phyloP scores from a whole-genome alignment of 2,113 vertebrate species.

The Odontesthes bonariensis region DNA sequence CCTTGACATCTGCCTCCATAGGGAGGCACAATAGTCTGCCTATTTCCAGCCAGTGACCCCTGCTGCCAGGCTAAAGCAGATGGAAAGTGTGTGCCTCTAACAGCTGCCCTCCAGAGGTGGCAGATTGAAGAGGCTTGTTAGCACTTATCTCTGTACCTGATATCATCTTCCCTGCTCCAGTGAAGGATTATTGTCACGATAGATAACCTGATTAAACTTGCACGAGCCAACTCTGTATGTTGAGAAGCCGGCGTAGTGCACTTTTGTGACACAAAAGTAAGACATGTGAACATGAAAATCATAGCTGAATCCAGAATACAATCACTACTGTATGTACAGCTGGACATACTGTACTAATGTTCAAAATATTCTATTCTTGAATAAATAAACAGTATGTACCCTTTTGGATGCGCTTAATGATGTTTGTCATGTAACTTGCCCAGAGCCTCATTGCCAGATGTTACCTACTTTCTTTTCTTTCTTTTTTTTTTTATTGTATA shows the following conservation, averaged over 20 bases:
- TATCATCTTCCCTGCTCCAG: constrained; percentile 40
- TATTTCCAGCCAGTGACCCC: constrained; percentile 64
- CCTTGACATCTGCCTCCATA: constrained; percentile 62
- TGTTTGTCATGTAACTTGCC: no score
- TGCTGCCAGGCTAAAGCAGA: constrained; percentile 48
- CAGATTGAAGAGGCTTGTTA: constrained; percentile 28
- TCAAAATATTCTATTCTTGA: background rate
- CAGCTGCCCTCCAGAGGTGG: constrained; percentile 66
- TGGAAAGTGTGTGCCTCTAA: constrained; percentile 57
- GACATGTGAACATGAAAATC: background rate
- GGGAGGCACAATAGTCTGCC: constrained; percentile 55
- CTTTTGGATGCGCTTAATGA: background rate
- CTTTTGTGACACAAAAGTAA: accelerated
- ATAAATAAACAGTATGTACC: background rate
- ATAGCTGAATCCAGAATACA: background rate
- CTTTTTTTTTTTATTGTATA: no score
- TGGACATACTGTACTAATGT: background rate
- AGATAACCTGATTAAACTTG: constrained; percentile 42
- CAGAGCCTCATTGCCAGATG: background rate
- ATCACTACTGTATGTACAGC: background rate
- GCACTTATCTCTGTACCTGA: constrained; percentile 49
- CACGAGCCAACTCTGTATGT: background rate
- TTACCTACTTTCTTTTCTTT: background rate
- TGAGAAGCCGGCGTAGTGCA: background rate
- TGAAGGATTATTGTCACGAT: constrained; percentile 34